A percentile compares a stretch with the other conserved stretches of the same genome.
phyloP scores from a whole-genome alignment of 2,888 invertebrate genomes.

The Ennomos quercinarius region DNA sequence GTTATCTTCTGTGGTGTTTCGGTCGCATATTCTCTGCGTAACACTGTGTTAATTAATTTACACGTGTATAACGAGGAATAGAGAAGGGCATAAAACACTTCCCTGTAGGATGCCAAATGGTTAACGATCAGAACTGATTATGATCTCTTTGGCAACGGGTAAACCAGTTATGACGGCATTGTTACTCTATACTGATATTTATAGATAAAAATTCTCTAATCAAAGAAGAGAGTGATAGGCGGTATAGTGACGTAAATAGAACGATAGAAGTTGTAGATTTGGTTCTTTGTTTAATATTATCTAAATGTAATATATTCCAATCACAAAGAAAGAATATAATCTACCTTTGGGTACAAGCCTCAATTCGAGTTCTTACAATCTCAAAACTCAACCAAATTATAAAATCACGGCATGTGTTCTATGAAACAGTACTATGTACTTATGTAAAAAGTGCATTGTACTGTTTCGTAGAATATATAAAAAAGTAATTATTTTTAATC shows the following conservation, averaged over 20 bases:
- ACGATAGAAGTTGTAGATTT: background rate
- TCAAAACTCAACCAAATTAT: too few species aligned
- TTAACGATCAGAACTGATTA: slow-evolving; percentile 14
- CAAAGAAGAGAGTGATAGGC: too few species aligned
- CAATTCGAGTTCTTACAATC: too few species aligned
- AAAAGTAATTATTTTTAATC: too few species aligned
- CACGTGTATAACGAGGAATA: slow-evolving; percentile 26
- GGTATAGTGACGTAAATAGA: background rate
- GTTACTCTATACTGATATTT: slow-evolving; percentile 7
- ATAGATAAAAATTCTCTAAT: background rate
- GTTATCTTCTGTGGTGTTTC: slow-evolving; percentile 23
- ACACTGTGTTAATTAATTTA: slow-evolving; percentile 40
- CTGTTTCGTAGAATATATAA: too few species aligned
- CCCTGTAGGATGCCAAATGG: slow-evolving; percentile 28
- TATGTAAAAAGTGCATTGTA: too few species aligned
- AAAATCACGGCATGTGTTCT: too few species aligned
- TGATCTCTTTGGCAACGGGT: slow-evolving; percentile 8
- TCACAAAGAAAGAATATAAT: too few species aligned
- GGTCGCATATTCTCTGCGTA: slow-evolving; percentile 18
- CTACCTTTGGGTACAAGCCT: too few species aligned
- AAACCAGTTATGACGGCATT: slow-evolving; percentile 7
- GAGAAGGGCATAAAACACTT: slow-evolving; percentile 33
- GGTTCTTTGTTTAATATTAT: background rate
- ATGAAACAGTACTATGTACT: too few species aligned
- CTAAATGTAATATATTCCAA: too few species aligned